Evolutionary conservation across 2,888 invertebrate genomes (phyloP), one percentile per base, ranked within the genome.

Genomic region (Lamellibrachia columna): DNA sequence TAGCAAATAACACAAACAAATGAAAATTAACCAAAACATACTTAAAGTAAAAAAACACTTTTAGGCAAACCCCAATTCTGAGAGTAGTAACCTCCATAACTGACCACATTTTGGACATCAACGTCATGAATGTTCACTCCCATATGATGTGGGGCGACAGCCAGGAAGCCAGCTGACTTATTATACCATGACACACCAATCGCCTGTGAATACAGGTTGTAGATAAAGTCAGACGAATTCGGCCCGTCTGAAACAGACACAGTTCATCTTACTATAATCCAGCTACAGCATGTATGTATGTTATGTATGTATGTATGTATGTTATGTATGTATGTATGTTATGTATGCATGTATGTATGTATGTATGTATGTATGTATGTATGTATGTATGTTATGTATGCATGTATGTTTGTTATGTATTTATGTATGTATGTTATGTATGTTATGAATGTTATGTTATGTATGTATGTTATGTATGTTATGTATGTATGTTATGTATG

Each of bases 61-160:
- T 75, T 6, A 15, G 75, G 22, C 15, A 75, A 22, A 22, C 15
- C 22, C 75, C 15, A 22, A 75, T 15, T 11, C 22, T 75, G 75
- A 75, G 6, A 6, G n/a, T 6, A 75, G 3, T 2, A 75, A 11
- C n/a, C 22, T n/a, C n/a, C n/a, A n/a, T n/a, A n/a, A n/a, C n/a
- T n/a, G n/a, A n/a, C n/a, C n/a, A n/a, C n/a, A n/a, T n/a, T n/a
- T n/a, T n/a, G n/a, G n/a, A n/a, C n/a, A n/a, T n/a, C n/a, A n/a
- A n/a, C n/a, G n/a, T n/a, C n/a, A n/a, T n/a, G n/a, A n/a, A n/a
- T n/a, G n/a, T 92, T 92, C n/a, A 93, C 52, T n/a, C 94, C 94
- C 22, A 93, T 53, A n/a, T 91, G 91, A 92, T 94, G 94, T 11
- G 93, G 93, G 2, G 92, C 93, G 11, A 92, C 90, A 7, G 60